Evolutionary conservation across 1,140 invertebrate genomes (phyloP).

Genomic region (Chionoecetes opilio): DNA sequence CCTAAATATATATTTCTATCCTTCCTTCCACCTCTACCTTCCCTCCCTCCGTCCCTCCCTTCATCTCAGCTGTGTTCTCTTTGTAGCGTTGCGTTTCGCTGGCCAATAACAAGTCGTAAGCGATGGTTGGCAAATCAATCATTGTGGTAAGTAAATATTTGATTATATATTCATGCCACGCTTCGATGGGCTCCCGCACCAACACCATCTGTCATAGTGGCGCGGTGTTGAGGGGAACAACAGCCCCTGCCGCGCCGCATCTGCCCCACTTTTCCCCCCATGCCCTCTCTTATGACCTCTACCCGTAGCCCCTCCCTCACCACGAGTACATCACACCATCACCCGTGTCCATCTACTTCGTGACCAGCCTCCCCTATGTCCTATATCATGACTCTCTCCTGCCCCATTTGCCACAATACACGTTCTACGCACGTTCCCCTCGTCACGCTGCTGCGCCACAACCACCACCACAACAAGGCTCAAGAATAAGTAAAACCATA

Average conservation of each 20-base stretch:
- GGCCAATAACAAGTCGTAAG: background rate
- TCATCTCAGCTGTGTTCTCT: background rate
- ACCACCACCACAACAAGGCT: too few species aligned
- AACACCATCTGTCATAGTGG: background rate
- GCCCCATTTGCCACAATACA: background rate
- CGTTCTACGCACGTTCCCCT: background rate
- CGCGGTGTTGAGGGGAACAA: background rate
- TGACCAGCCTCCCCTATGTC: background rate
- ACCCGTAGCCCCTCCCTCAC: background rate
- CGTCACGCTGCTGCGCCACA: background rate
- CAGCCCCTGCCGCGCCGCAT: background rate
- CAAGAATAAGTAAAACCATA: background rate
- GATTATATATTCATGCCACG: background rate
- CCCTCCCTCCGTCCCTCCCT: too few species aligned
- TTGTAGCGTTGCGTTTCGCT: background rate
- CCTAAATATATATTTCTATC: too few species aligned
- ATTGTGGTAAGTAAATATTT: constrained; percentile 9
- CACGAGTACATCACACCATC: too few species aligned
- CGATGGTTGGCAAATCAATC: background rate
- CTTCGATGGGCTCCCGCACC: background rate
- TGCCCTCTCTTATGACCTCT: background rate
- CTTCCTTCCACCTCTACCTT: background rate
- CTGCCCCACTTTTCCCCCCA: background rate
- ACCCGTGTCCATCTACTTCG: too few species aligned
- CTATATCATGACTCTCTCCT: background rate